These are phyloP conservation scores for Liodrosophila aerea DNA, from an alignment of 2,888 invertebrate genomes.

Conservation along the genomic window DNA sequence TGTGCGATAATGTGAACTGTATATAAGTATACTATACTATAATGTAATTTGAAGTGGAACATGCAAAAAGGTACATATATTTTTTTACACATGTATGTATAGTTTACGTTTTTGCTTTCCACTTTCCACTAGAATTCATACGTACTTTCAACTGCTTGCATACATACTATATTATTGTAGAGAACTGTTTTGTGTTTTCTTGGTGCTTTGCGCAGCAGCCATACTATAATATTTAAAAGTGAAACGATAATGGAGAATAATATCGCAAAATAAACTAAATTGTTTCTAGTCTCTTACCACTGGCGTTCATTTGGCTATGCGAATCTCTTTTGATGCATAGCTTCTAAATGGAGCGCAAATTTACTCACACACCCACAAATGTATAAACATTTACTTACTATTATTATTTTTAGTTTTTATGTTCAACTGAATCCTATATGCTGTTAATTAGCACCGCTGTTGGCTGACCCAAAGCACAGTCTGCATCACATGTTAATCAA, in stretches of 20 bases:
- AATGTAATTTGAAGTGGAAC: constrained; percentile 27
- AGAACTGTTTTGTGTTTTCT: constrained; percentile 15
- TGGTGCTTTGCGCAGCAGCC: constrained; percentile 32
- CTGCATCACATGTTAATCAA: constrained; percentile 54
- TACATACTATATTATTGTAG: constrained; percentile 13
- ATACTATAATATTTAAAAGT: constrained; percentile 1
- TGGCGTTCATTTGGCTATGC: constrained; percentile 66
- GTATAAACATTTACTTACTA: constrained; percentile 25
- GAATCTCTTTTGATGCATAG: constrained; percentile 48
- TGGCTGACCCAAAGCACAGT: constrained; percentile 31
- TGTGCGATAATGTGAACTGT: constrained; percentile 38
- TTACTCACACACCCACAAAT: constrained; percentile 12
- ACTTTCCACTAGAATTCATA: constrained; percentile 29
- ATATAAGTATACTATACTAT: constrained; percentile 44
- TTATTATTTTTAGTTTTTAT: constrained; percentile 23
- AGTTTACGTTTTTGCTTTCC: constrained; percentile 61
- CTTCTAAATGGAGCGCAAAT: constrained; percentile 52
- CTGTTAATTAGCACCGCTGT: constrained; percentile 43
- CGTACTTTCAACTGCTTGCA: constrained; percentile 31
- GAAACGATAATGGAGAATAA: constrained; percentile 8
- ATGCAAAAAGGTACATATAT: constrained; percentile 59
- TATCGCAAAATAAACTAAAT: constrained; percentile 31
- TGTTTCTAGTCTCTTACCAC: constrained; percentile 64
- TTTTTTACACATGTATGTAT: constrained; percentile 63
- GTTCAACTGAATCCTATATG: constrained; percentile 15